phyloP scores from a whole-genome alignment of 2,113 vertebrate genomes.

The Chaetura pelagica region DNA sequence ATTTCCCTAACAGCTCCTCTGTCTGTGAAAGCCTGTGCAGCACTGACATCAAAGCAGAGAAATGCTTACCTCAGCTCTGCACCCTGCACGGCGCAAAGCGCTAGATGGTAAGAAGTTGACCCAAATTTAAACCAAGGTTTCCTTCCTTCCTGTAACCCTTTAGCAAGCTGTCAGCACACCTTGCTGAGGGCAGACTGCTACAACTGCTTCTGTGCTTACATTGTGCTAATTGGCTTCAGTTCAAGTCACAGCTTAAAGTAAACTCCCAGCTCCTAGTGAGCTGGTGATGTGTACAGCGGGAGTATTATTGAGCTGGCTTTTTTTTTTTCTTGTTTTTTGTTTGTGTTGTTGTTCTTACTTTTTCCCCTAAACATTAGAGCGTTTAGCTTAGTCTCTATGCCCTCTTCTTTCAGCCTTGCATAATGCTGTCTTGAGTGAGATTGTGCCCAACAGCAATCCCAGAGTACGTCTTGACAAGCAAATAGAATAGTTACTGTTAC shows the following conservation, averaged over 20 bases:
- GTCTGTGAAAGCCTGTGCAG: neutral
- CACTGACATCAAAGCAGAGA: neutral
- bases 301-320: neutral
- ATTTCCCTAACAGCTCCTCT: neutral
- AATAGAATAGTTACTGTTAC: neutral
- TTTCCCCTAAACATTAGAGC: neutral
- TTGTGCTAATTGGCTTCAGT: slow-evolving; percentile 31
- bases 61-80: neutral
- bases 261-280: neutral
- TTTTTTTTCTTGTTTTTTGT: neutral
- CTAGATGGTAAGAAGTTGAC: neutral
- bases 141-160: slow-evolving; percentile 16
- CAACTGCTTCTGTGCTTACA: neutral
- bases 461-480: accelerated
- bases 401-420: neutral
- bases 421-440: neutral
- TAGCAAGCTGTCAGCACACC: neutral
- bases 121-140: neutral
- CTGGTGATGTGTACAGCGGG: neutral
- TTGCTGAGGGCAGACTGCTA: neutral
- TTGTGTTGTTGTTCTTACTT: no score
- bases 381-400: neutral
- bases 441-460: accelerated
- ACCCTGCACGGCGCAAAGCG: neutral
- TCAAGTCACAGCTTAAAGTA: neutral